phyloP scores from a whole-genome alignment of 2,797 vertebrate genomes.

The Galaxias olidus region DNA sequence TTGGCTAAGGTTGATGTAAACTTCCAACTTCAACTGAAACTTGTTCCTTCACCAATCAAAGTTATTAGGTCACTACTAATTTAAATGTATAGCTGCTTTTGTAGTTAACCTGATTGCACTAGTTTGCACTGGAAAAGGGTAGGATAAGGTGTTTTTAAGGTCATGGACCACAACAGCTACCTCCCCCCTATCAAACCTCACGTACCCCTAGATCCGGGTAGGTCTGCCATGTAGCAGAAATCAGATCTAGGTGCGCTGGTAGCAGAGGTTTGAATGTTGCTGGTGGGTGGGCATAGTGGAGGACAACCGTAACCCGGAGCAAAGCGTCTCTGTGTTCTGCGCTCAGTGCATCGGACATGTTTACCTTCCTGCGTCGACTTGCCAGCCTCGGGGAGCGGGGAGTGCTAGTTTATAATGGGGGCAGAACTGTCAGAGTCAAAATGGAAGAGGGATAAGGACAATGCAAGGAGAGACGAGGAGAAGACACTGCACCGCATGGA shows the following conservation, averaged over 20 bases:
- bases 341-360: conserved; percentile 77
- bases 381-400: conserved; percentile 51
- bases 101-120: too few relatives aligned
- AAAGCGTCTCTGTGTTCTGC: conserved; percentile 66
- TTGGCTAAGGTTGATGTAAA: too few relatives aligned
- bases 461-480: conserved; percentile 42
- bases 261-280: conserved; percentile 46
- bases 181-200: too few relatives aligned
- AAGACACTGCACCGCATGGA: conserved; percentile 49
- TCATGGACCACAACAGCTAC: too few relatives aligned
- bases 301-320: conserved; percentile 74
- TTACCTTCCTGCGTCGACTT: conserved; percentile 74
- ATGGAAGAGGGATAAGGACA: conserved; percentile 51
- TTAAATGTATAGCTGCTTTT: too few relatives aligned
- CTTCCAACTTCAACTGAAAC: too few relatives aligned
- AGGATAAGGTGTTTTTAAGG: too few relatives aligned
- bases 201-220: background rate
- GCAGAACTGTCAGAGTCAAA: conserved; percentile 50
- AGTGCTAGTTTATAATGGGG: conserved; percentile 42
- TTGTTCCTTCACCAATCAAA: too few relatives aligned
- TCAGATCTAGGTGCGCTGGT: background rate
- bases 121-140: too few relatives aligned
- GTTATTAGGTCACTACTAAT: too few relatives aligned
- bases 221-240: background rate
- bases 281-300: conserved; percentile 64